phyloP scores from a whole-genome alignment of 2,113 vertebrate species.

The Urocolius indicus region DNA sequence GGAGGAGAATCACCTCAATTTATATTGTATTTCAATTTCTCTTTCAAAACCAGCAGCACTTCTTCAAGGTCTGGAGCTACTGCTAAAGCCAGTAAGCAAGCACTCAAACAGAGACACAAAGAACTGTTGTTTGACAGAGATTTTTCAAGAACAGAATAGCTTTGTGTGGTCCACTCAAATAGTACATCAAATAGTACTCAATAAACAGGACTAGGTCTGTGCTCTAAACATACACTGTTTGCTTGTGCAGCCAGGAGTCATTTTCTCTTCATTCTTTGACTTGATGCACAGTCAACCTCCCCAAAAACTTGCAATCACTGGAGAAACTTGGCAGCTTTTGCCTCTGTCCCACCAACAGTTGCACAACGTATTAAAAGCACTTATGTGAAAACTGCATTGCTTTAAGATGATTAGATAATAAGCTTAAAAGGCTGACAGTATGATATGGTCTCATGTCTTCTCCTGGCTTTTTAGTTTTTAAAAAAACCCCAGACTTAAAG shows the following conservation, averaged over 20 bases:
- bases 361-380: not conserved
- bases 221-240: not conserved
- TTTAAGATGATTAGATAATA: not conserved
- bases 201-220: not conserved
- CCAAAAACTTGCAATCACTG: not conserved
- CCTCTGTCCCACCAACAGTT: not conserved
- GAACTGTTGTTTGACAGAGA: not conserved
- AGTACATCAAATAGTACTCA: not conserved
- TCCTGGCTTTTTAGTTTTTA: not conserved
- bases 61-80: not conserved
- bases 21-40: not conserved
- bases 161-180: not conserved
- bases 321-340: not conserved
- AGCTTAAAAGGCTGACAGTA: not conserved
- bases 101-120: not conserved
- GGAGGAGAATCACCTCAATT: not conserved
- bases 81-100: not conserved
- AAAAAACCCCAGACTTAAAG: not conserved
- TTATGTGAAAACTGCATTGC: not conserved
- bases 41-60: not conserved
- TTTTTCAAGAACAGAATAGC: not conserved
- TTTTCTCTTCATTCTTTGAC: not conserved
- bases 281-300: not conserved
- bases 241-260: not conserved
- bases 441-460: not conserved